A percentile compares a stretch with the other conserved stretches of the same genome.
Conservation (phyloP, 2,113 vertebrate genomes). For the Caracal caracal region DNA sequence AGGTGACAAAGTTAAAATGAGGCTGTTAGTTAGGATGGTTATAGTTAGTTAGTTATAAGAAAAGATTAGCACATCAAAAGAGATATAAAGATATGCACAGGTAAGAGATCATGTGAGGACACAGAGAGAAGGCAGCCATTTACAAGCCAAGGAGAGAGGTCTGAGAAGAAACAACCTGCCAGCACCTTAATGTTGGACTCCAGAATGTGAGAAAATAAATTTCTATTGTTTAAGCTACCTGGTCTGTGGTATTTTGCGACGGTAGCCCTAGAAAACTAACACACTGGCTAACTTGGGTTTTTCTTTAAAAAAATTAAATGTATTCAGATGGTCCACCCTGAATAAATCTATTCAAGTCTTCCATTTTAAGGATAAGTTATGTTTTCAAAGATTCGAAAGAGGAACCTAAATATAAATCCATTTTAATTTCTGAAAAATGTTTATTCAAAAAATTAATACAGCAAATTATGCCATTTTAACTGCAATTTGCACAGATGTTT, state of each 20-base stretch:
- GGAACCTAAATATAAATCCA: neutral
- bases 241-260: neutral
- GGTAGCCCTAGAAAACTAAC: neutral
- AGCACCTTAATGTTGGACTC: neutral
- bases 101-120: neutral
- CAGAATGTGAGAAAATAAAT: neutral
- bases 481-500: neutral
- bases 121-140: neutral
- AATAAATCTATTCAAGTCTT: neutral
- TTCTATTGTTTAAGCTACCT: neutral
- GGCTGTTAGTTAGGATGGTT: neutral
- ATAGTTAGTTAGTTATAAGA: neutral
- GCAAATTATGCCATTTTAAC: neutral
- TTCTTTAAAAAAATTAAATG: neutral
- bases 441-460: neutral
- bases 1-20: neutral
- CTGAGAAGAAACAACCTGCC: neutral
- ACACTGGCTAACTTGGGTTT: neutral
- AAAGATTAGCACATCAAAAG: neutral
- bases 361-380: neutral
- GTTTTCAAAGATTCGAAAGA: slow-evolving; percentile 34
- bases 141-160: neutral
- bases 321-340: too few species aligned
- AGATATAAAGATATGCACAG: neutral
- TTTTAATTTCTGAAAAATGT: neutral